These are phyloP conservation scores for Petrolisthes manimaculis DNA, from an alignment of 2,888 invertebrate species.

Conservation along the genomic window DNA sequence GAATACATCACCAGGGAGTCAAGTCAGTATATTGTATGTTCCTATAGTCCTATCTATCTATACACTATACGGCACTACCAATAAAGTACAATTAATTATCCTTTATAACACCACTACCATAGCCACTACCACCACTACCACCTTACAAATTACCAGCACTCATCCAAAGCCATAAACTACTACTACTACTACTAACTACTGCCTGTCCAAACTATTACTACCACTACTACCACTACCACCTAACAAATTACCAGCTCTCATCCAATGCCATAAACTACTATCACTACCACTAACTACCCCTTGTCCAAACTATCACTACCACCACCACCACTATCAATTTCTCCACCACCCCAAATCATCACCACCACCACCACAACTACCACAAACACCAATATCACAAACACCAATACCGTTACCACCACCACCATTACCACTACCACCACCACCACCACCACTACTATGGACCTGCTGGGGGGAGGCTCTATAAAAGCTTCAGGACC, in stretches of 20 bases:
- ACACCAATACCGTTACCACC: slow-evolving; percentile 7
- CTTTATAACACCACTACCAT: no score
- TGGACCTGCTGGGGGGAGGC: neutral
- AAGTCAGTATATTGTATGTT: no score
- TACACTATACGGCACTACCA: no score
- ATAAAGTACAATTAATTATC: no score
- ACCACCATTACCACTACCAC: slow-evolving; percentile 13
- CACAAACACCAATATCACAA: neutral
- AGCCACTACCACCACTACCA: no score
- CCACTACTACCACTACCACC: neutral
- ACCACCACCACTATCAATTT: neutral
- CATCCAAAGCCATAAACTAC: neutral
- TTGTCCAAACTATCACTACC: neutral
- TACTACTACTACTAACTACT: no score
- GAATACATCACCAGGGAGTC: no score
- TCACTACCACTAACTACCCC: neutral
- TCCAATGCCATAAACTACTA: neutral
- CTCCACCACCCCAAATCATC: neutral
- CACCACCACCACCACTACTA: neutral
- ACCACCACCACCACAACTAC: slow-evolving; percentile 21
- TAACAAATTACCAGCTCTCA: neutral
- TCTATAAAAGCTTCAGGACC: neutral
- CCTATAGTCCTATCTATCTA: no score
- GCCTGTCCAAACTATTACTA: neutral
- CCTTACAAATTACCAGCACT: neutral